These are phyloP conservation scores for Ciconia nigra DNA, from an alignment of 2,797 vertebrate genomes.

Conservation along the genomic window DNA sequence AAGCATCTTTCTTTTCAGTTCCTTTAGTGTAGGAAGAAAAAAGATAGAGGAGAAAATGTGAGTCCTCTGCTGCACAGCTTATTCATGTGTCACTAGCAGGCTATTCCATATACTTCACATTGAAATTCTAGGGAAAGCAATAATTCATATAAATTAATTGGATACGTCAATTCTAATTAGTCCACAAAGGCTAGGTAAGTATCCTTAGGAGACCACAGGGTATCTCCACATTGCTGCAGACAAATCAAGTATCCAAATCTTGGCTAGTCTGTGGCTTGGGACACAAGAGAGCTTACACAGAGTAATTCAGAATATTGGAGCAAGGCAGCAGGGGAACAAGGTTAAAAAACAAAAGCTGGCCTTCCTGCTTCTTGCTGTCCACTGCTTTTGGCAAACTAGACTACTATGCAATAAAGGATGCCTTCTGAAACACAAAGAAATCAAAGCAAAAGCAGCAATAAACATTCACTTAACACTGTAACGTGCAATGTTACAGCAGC, in stretches of 20 bases:
- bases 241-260: background rate
- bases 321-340: background rate
- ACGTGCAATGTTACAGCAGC: background rate
- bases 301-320: background rate
- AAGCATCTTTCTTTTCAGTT: background rate
- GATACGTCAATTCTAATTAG: background rate
- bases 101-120: background rate
- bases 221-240: background rate
- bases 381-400: background rate
- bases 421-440: background rate
- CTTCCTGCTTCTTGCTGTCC: background rate
- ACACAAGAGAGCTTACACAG: background rate
- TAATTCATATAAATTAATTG: constrained; percentile 1
- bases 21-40: background rate
- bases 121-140: background rate
- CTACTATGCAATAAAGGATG: background rate
- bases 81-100: background rate
- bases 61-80: background rate
- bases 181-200: background rate
- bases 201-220: background rate
- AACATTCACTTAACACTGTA: background rate
- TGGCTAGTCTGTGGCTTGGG: background rate
- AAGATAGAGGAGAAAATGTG: background rate
- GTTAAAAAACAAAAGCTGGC: background rate
- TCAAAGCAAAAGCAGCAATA: background rate